Base-by-base conservation (phyloP, 1,140 invertebrate genomes). In the Sminthurides bifidus region DNA sequence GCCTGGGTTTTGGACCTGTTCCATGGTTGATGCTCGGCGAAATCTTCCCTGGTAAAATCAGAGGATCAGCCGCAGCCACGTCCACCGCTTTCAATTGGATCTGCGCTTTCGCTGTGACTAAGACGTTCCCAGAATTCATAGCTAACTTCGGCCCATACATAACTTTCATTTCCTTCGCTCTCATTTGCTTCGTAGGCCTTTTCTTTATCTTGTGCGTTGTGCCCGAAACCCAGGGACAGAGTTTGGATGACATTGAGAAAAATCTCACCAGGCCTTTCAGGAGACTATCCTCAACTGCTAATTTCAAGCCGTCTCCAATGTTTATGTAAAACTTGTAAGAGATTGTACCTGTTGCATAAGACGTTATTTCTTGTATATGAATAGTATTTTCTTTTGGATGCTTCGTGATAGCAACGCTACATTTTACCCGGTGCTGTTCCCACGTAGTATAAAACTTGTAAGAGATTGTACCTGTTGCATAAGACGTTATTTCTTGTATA, bases 11-110 rank as follows among this genome's bases (percentile, higher is more conserved):
- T 65, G 92, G 91, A 0, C 91, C 91, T 0, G 85, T 95, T 58
- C 91, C 91, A 1, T 93, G 90, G 89, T 73, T 94, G 5, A 89
- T 94, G 82, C 85, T 61, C 52, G 90, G 90, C 29, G 76, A 78
- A 68, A 68, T 76, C 19, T 59, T 62, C 44, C 60, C 60, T 3
- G 45, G 31, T 6, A 24, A 43, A 5, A 62, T 62, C 26, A 37
- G 56, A 5, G 60, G 60, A 1, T 52, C 52, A 10, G 60, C 56
- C 2, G 56, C 60, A 19, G 60, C 60, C 2, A 23, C 33, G 5
- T 38, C 60, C 5, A 59, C 60, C 2, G 49, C 60, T n/a, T 62
- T 62, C 31, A 62, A 62, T 35, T 62, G 60, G 60, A 49, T 53
- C 15, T 61, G 60, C 31, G 74, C 73, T 6, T 78, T 77, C 65